Evolutionary conservation across 2,797 vertebrate genomes (phyloP).

Genomic region (Anniella stebbinsi): DNA sequence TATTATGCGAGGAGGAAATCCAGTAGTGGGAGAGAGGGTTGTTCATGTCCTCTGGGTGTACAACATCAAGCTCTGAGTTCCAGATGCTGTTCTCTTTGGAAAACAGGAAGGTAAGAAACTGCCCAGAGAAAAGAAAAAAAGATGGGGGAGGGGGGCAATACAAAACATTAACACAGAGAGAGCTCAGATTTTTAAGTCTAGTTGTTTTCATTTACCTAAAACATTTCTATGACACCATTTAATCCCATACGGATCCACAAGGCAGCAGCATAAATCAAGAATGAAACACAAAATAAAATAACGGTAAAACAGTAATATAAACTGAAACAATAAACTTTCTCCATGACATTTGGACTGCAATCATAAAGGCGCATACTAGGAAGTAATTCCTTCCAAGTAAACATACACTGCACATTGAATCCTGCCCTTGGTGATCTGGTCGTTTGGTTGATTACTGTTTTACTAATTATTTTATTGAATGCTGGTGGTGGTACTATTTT

Average conservation of each 20-base stretch:
- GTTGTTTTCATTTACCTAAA: neutral
- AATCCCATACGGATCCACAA: neutral
- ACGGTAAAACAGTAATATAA: neutral
- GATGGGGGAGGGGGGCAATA: neutral
- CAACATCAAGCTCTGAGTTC: slow-evolving; percentile 88
- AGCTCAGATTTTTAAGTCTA: neutral
- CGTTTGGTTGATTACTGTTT: neutral
- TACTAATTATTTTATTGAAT: neutral
- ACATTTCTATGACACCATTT: neutral
- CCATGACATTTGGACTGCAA: neutral
- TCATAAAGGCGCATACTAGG: neutral
- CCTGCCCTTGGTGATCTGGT: neutral
- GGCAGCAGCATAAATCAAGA: neutral
- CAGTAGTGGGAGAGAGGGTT: slow-evolving; percentile 98
- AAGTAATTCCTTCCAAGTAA: neutral
- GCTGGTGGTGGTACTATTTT: neutral
- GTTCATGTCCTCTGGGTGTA: slow-evolving; percentile 94
- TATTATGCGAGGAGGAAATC: slow-evolving; percentile 99
- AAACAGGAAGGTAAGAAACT: slow-evolving; percentile 98
- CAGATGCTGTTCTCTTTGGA: slow-evolving; percentile 98
- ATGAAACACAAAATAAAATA: neutral
- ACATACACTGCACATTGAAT: neutral
- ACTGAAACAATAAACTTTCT: no score
- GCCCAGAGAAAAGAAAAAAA: slow-evolving; percentile 65
- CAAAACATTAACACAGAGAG: slow-evolving; percentile 2